phyloP scores from a whole-genome alignment of 2,888 invertebrate genomes.

The Psylliodes chrysocephalus region DNA sequence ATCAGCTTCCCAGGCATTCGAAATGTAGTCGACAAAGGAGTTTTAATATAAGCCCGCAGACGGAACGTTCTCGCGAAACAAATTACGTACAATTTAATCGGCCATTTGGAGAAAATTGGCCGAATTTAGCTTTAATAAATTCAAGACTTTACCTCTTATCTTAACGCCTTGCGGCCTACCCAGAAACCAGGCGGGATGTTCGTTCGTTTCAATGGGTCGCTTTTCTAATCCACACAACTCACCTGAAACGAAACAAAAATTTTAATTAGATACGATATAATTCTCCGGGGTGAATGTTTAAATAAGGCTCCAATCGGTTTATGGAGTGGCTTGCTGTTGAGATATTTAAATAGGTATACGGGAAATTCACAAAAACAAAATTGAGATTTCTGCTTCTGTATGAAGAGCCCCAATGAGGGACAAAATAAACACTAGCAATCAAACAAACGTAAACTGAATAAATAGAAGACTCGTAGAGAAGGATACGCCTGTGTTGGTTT shows the following conservation, averaged over 20 bases:
- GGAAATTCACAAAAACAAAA: too few relatives aligned
- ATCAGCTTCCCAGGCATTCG: constrained; percentile 18
- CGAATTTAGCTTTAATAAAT: constrained; percentile 64
- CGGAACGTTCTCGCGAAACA: constrained; percentile 57
- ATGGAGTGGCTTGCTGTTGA: background rate
- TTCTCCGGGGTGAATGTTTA: constrained; percentile 7
- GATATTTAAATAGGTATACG: too few relatives aligned
- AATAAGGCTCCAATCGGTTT: background rate
- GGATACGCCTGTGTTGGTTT: too few relatives aligned
- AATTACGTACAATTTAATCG: constrained; percentile 64
- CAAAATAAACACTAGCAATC: too few relatives aligned
- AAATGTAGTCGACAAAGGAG: constrained; percentile 49
- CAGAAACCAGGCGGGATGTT: constrained; percentile 34
- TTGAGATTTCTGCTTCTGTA: too few relatives aligned
- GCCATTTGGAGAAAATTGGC: constrained; percentile 64
- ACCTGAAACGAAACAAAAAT: constrained; percentile 59
- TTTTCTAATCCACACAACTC: constrained; percentile 51
- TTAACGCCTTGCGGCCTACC: constrained; percentile 55
- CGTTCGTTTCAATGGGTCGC: constrained; percentile 4
- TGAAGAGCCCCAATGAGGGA: too few relatives aligned
- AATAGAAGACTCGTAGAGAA: too few relatives aligned
- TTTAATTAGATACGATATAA: constrained; percentile 47
- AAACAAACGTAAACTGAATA: too few relatives aligned
- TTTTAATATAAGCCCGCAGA: constrained; percentile 59
- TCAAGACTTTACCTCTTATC: constrained; percentile 63